Conservation (phyloP, 2,797 vertebrate species). For the Bufotes viridis region DNA sequence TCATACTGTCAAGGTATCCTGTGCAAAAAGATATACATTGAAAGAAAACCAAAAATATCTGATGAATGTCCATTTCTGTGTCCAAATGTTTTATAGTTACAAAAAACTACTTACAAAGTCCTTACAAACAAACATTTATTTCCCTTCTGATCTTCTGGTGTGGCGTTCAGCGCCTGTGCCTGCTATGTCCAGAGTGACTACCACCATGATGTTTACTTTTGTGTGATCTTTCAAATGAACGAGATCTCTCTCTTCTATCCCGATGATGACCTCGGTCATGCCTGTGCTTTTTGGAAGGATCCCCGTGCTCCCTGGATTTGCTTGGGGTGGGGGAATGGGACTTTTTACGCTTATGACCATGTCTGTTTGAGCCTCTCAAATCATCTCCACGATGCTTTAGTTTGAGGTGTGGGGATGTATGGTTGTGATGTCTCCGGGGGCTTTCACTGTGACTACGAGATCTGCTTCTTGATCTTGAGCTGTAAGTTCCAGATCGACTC, state of each 20-base stretch:
- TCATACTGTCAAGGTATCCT: conserved; percentile 81
- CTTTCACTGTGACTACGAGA: conserved; percentile 94
- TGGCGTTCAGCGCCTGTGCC: conserved; percentile 86
- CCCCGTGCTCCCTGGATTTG: conserved; percentile 85
- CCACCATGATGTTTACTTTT: conserved; percentile 93
- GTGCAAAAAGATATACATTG: conserved; percentile 85
- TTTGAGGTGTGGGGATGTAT: conserved; percentile 87
- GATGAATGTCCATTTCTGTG: conserved; percentile 66
- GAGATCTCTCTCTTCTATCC: conserved; percentile 89
- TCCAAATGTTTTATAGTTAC: conserved; percentile 64
- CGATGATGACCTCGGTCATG: conserved; percentile 90
- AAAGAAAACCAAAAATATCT: conserved; percentile 65
- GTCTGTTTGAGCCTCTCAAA: conserved; percentile 85
- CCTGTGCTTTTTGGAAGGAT: conserved; percentile 92
- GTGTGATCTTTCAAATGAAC: conserved; percentile 92
- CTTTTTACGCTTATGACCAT: conserved; percentile 94
- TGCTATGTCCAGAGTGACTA: conserved; percentile 88
- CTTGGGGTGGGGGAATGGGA: conserved; percentile 87
- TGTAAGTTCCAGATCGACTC: conserved; percentile 96
- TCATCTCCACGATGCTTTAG: conserved; percentile 89
- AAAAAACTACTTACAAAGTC: conserved; percentile 72
- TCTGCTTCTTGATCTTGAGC: conserved; percentile 91
- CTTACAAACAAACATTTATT: conserved; percentile 47
- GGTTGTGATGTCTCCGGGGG: conserved; percentile 87
- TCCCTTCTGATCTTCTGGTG: background rate